phyloP scores from a whole-genome alignment of 2,797 vertebrate genomes.

The Sebastes wilsoni region DNA sequence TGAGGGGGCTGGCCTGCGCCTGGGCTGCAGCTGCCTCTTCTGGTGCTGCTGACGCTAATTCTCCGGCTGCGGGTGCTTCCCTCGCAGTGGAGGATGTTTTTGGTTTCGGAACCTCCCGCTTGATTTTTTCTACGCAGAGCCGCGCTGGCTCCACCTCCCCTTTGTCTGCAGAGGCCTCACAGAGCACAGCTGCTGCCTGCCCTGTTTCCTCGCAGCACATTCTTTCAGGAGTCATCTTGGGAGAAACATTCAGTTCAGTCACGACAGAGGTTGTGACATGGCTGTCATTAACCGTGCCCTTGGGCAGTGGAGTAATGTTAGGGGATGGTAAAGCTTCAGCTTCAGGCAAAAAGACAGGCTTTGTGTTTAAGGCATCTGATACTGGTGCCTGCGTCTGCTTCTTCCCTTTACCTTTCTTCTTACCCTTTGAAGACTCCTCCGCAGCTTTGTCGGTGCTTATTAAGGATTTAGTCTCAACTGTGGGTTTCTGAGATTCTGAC shows the following conservation, averaged over 20 bases:
- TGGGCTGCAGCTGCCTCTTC: slow-evolving; percentile 72
- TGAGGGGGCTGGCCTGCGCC: slow-evolving; percentile 75
- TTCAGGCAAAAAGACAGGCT: slow-evolving; percentile 42
- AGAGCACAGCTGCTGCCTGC: slow-evolving; percentile 81
- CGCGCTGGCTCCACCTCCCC: slow-evolving; percentile 77
- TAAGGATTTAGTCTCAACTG: slow-evolving; percentile 36
- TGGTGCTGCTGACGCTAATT: slow-evolving; percentile 77
- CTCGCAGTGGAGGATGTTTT: slow-evolving; percentile 81
- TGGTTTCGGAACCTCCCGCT: slow-evolving; percentile 84
- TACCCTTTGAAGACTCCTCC: slow-evolving; percentile 65
- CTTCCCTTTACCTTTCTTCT: slow-evolving; percentile 74
- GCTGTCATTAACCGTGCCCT: slow-evolving; percentile 36
- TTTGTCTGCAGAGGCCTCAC: slow-evolving; percentile 82
- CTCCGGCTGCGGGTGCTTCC: slow-evolving; percentile 76
- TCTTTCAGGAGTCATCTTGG: slow-evolving; percentile 75
- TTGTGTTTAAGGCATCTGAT: slow-evolving; percentile 40
- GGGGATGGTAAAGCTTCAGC: slow-evolving; percentile 34
- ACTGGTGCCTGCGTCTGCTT: slow-evolving; percentile 59
- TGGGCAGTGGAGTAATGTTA: slow-evolving; percentile 48
- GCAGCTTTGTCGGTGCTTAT: slow-evolving; percentile 27
- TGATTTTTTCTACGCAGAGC: slow-evolving; percentile 77
- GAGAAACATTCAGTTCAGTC: slow-evolving; percentile 50
- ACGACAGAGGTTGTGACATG: slow-evolving; percentile 42
- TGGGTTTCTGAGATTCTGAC: slow-evolving; percentile 40
- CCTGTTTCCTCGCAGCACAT: slow-evolving; percentile 74